Evolutionary conservation across 2,888 invertebrate genomes (phyloP), one percentile per base, ranked within the genome.

Genomic region (Caenorhabditis sp.): DNA sequence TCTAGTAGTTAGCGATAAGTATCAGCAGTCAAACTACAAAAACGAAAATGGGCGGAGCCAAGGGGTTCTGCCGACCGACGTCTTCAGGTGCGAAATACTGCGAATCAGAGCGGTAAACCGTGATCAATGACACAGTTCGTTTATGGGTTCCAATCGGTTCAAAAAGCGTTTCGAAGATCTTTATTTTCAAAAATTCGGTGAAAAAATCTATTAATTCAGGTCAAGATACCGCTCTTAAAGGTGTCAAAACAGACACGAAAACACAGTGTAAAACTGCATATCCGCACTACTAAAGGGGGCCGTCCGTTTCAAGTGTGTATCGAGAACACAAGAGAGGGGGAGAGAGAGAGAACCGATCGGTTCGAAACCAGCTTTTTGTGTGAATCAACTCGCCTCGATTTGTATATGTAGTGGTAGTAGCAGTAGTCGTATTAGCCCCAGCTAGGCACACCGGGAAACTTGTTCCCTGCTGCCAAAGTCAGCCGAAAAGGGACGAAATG

Each of bases 71-170:
- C 18, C n/a, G 32, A 56, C 32, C 40, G 24, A 13, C 37, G 62
- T 35, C 64, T 64, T 24, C 64, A 67, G 56, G 67, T 22, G 18
- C 13, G 4, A 4, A 32, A 32, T 6, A 32, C n/a, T 32, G 5
- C 15, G 61, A 70, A 70, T 70, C 61, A 61, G 61, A 61, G 69
- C 69, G 69, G 60, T 69, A 69, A 69, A 60, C 37, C 47, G 24
- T 24, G 40, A 32, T 40, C 60, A 40, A 60, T 47, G 47, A 47
- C 47, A 47, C 47, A 15, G 9, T 15, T 40, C 15, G 47, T 40
- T 40, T 15, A 5, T 15, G 40, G 40, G 40, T 32, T 32, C 9
- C 4, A 40, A 13, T 40, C 40, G 9, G 40, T 40, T 40, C 40
- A 40, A 40, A 32, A 32, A 32, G 32, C n/a, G n/a, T n/a, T n/a